Evolutionary conservation across 2,888 invertebrate species (phyloP).

Genomic region (Pollenia labialis): DNA sequence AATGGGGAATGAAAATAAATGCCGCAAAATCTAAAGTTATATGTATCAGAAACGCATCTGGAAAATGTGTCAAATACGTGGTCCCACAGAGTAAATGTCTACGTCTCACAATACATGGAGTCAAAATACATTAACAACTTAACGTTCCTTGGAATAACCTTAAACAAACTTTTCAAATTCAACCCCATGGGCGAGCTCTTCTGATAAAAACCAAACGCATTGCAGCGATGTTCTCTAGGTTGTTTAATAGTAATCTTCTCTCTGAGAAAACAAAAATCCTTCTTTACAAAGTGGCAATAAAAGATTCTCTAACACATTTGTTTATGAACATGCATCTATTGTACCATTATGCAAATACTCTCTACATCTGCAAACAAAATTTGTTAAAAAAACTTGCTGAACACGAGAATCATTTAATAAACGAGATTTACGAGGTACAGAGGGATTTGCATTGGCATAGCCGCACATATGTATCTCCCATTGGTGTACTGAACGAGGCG

Average conservation of each 20-base stretch:
- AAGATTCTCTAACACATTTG: neutral
- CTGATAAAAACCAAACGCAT: no score
- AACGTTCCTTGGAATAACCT: conserved; percentile 4
- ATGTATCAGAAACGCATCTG: no score
- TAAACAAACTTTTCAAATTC: conserved; percentile 3
- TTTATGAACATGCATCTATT: neutral
- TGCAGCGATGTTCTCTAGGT: neutral
- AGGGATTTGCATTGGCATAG: no score
- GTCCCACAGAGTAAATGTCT: conserved; percentile 27
- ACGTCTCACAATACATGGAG: neutral
- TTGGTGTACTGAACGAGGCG: no score
- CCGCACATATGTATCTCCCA: no score
- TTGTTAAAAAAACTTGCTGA: no score
- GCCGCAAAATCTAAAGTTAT: no score
- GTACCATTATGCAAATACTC: no score
- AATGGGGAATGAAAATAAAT: no score
- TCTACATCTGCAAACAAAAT: no score
- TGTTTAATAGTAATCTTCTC: neutral
- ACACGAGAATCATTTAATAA: no score
- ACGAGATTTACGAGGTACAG: no score
- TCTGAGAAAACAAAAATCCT: neutral
- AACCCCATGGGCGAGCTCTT: conserved; percentile 3
- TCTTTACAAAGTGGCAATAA: neutral
- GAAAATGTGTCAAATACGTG: neutral
- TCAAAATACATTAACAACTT: conserved; percentile 41